A percentile compares a stretch with the other conserved stretches of the same genome.
Evolutionary conservation across 2,113 vertebrate genomes (phyloP).

Genomic region (Eretmochelys imbricata): DNA sequence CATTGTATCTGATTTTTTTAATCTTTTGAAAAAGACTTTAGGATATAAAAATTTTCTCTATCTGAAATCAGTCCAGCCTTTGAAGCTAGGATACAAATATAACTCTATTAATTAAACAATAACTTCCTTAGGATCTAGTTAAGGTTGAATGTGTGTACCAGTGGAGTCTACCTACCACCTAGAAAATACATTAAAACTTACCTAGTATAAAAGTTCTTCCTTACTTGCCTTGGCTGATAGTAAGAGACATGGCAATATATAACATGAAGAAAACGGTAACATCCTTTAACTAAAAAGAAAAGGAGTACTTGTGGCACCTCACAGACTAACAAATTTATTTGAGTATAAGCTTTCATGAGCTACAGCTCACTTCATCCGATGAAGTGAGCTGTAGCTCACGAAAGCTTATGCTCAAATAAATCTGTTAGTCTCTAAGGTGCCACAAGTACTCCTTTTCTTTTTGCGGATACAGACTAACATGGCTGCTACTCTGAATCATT

Average conservation of each 20-base stretch:
- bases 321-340: too few relatives aligned
- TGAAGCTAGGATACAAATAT: neutral
- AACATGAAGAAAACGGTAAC: neutral
- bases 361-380: too few relatives aligned
- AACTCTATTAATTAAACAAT: neutral
- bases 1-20: neutral
- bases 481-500: neutral
- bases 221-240: neutral
- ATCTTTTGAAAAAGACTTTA: neutral
- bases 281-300: neutral
- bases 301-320: too few relatives aligned
- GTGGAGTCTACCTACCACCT: rapidly evolving
- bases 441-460: too few relatives aligned
- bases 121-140: neutral
- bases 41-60: slow-evolving; percentile 10
- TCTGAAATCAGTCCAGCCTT: slow-evolving; percentile 13
- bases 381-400: too few relatives aligned
- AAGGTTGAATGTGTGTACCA: neutral
- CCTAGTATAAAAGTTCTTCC: neutral
- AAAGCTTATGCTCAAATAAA: too few relatives aligned
- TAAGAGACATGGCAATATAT: neutral
- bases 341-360: too few relatives aligned
- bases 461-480: too few relatives aligned
- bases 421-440: too few relatives aligned
- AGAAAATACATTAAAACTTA: neutral